Conservation (phyloP, 2,888 invertebrate genomes). For the Eupithecia dodoneata region DNA sequence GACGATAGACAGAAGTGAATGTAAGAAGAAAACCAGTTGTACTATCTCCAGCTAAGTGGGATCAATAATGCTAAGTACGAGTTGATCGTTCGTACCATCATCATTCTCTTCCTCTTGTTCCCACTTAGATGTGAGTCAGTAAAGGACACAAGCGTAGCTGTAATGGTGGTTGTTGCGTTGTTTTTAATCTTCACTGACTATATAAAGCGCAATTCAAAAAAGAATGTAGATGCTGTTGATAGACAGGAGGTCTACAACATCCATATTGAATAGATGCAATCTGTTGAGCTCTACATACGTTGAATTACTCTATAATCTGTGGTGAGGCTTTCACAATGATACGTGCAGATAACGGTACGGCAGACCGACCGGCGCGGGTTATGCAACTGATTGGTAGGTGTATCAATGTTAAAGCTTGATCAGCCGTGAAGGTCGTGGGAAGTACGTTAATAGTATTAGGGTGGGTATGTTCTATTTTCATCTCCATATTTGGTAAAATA, state of each 20-base stretch:
- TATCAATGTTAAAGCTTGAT: conserved; percentile 50
- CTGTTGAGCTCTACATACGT: conserved; percentile 7
- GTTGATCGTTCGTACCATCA: no score
- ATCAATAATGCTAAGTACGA: no score
- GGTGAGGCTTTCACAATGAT: conserved; percentile 33
- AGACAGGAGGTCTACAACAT: background rate
- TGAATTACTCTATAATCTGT: background rate
- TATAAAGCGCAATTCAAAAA: background rate
- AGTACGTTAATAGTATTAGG: conserved; percentile 30
- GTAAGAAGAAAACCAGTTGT: background rate
- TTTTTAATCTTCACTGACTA: background rate
- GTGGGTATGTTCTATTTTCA: background rate
- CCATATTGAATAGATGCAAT: conserved; percentile 10
- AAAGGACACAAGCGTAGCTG: background rate
- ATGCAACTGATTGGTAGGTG: conserved; percentile 45
- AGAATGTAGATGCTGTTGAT: no score
- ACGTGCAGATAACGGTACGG: conserved; percentile 52
- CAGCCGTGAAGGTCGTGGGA: conserved; percentile 60
- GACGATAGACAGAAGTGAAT: background rate
- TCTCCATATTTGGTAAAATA: background rate
- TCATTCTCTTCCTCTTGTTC: no score
- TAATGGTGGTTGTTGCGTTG: background rate
- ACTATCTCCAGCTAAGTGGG: background rate
- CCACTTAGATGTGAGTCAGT: no score
- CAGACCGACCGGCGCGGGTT: conserved; percentile 45